Conservation (phyloP, 2,888 invertebrate genomes). For the Sarcophaga subvicina region DNA sequence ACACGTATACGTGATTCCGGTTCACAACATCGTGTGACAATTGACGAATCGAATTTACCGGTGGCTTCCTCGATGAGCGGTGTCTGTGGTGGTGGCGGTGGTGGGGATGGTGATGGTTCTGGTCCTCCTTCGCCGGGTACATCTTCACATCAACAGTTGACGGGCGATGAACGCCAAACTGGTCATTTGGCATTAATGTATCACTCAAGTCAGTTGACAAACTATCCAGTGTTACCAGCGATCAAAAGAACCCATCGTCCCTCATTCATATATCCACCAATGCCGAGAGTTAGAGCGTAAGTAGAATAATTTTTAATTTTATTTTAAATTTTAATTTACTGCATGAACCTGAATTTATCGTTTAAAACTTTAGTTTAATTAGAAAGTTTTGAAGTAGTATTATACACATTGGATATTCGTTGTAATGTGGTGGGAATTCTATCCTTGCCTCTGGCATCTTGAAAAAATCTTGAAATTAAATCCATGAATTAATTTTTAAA, state of each 20-base stretch:
- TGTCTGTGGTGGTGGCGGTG: conserved; percentile 74
- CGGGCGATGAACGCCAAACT: conserved; percentile 75
- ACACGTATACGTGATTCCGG: conserved; percentile 77
- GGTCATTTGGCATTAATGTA: conserved; percentile 81
- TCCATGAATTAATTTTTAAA: no score
- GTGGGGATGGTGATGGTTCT: conserved; percentile 76
- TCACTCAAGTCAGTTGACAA: conserved; percentile 81
- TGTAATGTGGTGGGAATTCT: no score
- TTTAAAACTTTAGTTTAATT: no score
- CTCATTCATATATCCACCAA: conserved; percentile 80
- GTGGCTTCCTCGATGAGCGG: conserved; percentile 75
- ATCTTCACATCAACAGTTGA: conserved; percentile 75
- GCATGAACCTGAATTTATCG: no score
- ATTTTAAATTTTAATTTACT: neutral
- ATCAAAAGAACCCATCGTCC: conserved; percentile 80
- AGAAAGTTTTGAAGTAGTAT: no score
- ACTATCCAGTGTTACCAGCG: conserved; percentile 80
- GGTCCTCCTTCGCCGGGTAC: conserved; percentile 77
- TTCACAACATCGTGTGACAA: conserved; percentile 81
- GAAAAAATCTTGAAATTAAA: no score
- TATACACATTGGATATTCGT: no score
- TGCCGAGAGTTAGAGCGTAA: conserved; percentile 81
- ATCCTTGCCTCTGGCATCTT: no score
- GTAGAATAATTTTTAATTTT: conserved; percentile 69
- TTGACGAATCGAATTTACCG: conserved; percentile 81